Conservation (phyloP, 2,797 vertebrate genomes). For the Liasis olivaceus region DNA sequence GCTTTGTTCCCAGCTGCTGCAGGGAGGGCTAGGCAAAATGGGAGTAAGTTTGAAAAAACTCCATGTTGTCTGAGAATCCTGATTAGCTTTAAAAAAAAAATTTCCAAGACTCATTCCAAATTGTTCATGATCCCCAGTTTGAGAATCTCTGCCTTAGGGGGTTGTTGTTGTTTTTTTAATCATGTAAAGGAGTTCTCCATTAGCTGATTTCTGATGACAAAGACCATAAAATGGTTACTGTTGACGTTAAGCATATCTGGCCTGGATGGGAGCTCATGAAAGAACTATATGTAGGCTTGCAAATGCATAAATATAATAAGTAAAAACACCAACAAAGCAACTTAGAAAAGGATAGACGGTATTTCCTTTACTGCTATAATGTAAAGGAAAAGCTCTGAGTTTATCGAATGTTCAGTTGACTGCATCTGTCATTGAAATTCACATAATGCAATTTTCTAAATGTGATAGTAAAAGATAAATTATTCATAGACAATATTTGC, state of each 20-base stretch:
- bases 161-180: neutral
- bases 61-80: neutral
- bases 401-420: conserved; percentile 48
- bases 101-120: neutral
- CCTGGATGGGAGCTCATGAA: neutral
- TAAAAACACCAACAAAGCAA: neutral
- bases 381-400: conserved; percentile 23
- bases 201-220: neutral
- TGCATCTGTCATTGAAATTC: conserved; percentile 62
- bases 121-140: neutral
- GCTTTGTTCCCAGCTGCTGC: neutral
- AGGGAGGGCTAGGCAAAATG: neutral
- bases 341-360: neutral
- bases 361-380: conserved; percentile 31
- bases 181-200: neutral
- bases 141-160: neutral
- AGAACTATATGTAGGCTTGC: neutral
- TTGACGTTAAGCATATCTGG: neutral
- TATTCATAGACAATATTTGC: conserved; percentile 61
- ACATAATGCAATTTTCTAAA: conserved; percentile 63
- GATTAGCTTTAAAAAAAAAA: neutral
- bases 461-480: conserved; percentile 47
- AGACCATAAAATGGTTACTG: neutral
- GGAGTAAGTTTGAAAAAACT: neutral
- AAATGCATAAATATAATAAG: neutral